Conservation (phyloP, 2,113 vertebrate genomes). For the Ivindomyrus marchei region DNA sequence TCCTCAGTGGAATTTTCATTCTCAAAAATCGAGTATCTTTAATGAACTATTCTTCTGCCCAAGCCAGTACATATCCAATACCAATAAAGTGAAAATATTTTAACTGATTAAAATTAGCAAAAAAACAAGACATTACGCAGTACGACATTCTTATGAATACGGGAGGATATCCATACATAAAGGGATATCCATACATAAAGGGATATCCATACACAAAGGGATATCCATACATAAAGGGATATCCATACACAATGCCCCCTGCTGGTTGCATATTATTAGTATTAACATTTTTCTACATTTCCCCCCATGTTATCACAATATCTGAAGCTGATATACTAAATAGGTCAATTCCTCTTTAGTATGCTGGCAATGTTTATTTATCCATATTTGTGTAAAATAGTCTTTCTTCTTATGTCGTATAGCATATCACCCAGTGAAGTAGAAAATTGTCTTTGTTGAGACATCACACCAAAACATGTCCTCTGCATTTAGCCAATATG, state of each 20-base stretch:
- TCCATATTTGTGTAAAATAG: background rate
- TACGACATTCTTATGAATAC: background rate
- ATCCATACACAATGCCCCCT: background rate
- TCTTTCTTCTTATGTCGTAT: background rate
- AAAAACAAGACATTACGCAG: background rate
- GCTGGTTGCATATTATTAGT: background rate
- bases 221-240: background rate
- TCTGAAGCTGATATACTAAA: background rate
- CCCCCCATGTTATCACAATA: background rate
- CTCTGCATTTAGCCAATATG: background rate
- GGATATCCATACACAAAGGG: background rate
- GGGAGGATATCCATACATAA: background rate
- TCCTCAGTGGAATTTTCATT: background rate
- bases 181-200: background rate
- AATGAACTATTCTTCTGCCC: background rate
- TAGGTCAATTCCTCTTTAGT: background rate
- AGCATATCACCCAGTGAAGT: background rate
- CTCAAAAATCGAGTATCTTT: background rate
- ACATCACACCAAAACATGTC: background rate
- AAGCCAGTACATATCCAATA: background rate
- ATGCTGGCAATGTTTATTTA: background rate
- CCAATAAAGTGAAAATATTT: background rate
- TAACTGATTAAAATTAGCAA: background rate
- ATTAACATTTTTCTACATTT: background rate
- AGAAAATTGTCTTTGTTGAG: background rate